Percentiles rank a stretch among this genome's conserved stretches.
phyloP scores from a whole-genome alignment of 2,113 vertebrate genomes.

The Larimichthys crocea region DNA sequence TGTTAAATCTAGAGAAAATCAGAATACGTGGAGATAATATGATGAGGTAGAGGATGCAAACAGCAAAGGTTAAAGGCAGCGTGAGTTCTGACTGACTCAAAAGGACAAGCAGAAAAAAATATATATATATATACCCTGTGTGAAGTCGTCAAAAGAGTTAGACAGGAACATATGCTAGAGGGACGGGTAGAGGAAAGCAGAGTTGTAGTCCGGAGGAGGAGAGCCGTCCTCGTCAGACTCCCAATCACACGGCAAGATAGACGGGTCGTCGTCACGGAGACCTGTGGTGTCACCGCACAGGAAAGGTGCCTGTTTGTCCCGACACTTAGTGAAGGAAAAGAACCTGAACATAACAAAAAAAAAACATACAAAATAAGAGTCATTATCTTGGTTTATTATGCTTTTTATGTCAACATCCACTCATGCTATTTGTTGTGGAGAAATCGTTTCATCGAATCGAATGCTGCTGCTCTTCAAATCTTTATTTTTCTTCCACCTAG shows the following conservation, averaged over 20 bases:
- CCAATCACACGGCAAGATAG: conserved; percentile 53
- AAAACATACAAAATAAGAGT: neutral
- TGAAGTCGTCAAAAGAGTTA: neutral
- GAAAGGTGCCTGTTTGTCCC: conserved; percentile 48
- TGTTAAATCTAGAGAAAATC: neutral
- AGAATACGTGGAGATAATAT: neutral
- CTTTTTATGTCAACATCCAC: neutral
- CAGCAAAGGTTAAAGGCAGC: neutral
- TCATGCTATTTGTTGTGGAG: no score
- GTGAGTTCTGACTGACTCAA: conserved; percentile 2
- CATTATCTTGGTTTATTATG: neutral
- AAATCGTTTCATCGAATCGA: no score
- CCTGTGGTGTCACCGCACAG: conserved; percentile 36
- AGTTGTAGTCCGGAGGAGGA: conserved; percentile 82
- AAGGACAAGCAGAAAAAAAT: neutral
- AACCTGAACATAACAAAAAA: conserved; percentile 62
- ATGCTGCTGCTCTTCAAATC: no score
- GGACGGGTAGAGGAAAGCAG: conserved; percentile 81
- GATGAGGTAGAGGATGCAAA: conserved; percentile 49
- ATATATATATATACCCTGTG: conserved; percentile 19
- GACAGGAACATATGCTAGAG: conserved; percentile 56
- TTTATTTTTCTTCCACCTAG: no score
- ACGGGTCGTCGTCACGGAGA: conserved; percentile 42
- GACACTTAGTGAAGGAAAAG: conserved; percentile 63
- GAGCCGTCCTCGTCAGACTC: conserved; percentile 61